Conservation (phyloP, 2,113 vertebrate species). For the Heloderma charlesbogerti region DNA sequence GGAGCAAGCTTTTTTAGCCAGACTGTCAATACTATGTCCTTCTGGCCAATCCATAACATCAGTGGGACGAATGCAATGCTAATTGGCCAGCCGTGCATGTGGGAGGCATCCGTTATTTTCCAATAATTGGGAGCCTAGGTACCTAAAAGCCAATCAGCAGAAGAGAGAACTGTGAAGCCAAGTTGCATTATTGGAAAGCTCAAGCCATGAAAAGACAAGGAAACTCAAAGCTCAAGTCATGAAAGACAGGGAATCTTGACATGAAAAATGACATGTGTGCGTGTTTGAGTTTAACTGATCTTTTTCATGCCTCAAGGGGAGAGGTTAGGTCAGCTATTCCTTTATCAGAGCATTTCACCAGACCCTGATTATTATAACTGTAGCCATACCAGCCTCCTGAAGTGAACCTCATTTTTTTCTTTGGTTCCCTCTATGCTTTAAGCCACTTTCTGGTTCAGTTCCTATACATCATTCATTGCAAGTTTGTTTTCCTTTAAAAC, state of each 20-base stretch:
- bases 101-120: not conserved
- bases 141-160: not conserved
- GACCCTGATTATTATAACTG: not conserved
- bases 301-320: conserved; percentile 6
- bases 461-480: not conserved
- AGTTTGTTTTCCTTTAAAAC: not conserved
- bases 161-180: not conserved
- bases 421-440: not conserved
- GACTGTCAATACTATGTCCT: not conserved
- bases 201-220: not conserved
- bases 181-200: not conserved
- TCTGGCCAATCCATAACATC: not conserved
- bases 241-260: not conserved
- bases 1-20: not conserved
- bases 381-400: not conserved
- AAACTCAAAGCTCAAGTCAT: not conserved
- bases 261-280: not conserved
- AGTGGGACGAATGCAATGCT: not conserved
- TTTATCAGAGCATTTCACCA: not conserved
- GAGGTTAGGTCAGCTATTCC: not conserved
- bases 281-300: not conserved
- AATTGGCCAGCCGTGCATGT: not conserved
- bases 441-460: not conserved
- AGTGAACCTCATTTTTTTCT: conserved; percentile 16
- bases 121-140: conserved; percentile 23